Percentiles rank a stretch among this genome's conserved stretches.
Evolutionary conservation across 2,888 invertebrate species (phyloP).

Genomic region (Zhuqinia jingwanae): DNA sequence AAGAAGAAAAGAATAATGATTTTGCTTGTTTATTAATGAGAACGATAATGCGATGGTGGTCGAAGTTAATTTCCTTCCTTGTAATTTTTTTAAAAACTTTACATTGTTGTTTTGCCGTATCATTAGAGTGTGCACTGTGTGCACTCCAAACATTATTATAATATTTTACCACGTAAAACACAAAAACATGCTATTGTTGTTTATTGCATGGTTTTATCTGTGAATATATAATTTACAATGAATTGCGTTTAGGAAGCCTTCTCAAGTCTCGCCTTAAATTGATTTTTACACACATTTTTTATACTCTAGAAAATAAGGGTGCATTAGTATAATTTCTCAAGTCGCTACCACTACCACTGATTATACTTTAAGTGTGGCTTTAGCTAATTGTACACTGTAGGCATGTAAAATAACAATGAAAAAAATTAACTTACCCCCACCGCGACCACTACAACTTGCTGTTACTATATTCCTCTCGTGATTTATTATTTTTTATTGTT

Average conservation of each 20-base stretch:
- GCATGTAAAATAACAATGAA: slow-evolving; percentile 23
- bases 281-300: neutral
- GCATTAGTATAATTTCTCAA: neutral
- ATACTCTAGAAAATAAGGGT: neutral
- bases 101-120: slow-evolving; percentile 37
- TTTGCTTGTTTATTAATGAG: neutral
- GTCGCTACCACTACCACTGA: neutral
- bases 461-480: neutral
- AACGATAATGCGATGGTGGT: too few relatives aligned
- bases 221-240: neutral
- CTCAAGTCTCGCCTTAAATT: neutral
- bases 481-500: neutral
- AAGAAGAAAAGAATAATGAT: slow-evolving; percentile 1
- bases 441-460: neutral
- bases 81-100: neutral
- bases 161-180: slow-evolving; percentile 12
- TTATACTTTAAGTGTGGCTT: neutral
- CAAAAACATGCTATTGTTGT: slow-evolving; percentile 3
- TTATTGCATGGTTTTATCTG: neutral
- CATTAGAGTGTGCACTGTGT: neutral
- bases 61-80: slow-evolving; percentile 25
- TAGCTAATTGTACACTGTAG: slow-evolving; percentile 6
- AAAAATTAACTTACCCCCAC: slow-evolving; percentile 5
- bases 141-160: too few relatives aligned
- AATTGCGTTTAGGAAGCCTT: slow-evolving; percentile 8